Percentiles rank a stretch among this genome's conserved stretches.
These are phyloP conservation scores for Enteromius thamalakanensis DNA, from an alignment of 2,797 vertebrate genomes.

Conservation along the genomic window DNA sequence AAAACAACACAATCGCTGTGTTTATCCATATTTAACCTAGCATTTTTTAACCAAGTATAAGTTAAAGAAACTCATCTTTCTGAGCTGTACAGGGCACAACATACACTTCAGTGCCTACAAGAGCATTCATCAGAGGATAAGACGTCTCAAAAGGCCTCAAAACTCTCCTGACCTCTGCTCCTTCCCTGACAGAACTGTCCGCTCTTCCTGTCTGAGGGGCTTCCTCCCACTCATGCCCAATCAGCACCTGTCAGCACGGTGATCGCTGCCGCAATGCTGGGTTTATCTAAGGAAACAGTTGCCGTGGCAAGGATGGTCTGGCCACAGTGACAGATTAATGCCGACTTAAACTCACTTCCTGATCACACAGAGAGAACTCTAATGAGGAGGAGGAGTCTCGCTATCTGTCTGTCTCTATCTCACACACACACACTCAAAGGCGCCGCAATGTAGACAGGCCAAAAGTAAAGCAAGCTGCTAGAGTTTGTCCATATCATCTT, in stretches of 20 bases:
- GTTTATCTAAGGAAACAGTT: slow-evolving; percentile 99
- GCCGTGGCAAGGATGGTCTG: slow-evolving; percentile 93
- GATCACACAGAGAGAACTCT: slow-evolving; percentile 90
- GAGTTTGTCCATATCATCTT: slow-evolving; percentile 67
- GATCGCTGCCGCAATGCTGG: slow-evolving; percentile 70
- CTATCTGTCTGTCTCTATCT: slow-evolving; percentile 13
- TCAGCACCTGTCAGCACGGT: slow-evolving; percentile 89
- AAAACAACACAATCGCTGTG: too few relatives aligned
- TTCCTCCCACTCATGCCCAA: slow-evolving; percentile 89
- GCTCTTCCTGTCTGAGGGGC: slow-evolving; percentile 72
- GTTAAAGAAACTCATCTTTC: slow-evolving; percentile 59
- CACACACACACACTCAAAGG: slow-evolving; percentile 31
- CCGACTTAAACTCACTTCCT: slow-evolving; percentile 94
- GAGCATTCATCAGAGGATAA: slow-evolving; percentile 24
- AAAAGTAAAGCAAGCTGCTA: slow-evolving; percentile 29
- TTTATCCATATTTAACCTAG: too few relatives aligned
- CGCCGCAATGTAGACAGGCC: slow-evolving; percentile 52
- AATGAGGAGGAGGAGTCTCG: slow-evolving; percentile 91
- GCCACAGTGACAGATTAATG: slow-evolving; percentile 96
- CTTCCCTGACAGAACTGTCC: slow-evolving; percentile 80
- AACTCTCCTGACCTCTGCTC: slow-evolving; percentile 72
- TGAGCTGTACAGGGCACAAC: slow-evolving; percentile 60
- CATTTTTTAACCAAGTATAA: too few relatives aligned
- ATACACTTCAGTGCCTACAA: background rate
- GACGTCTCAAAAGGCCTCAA: slow-evolving; percentile 23